phyloP scores from a whole-genome alignment of 2,797 vertebrate species.

The Amphiprion clarkii region DNA sequence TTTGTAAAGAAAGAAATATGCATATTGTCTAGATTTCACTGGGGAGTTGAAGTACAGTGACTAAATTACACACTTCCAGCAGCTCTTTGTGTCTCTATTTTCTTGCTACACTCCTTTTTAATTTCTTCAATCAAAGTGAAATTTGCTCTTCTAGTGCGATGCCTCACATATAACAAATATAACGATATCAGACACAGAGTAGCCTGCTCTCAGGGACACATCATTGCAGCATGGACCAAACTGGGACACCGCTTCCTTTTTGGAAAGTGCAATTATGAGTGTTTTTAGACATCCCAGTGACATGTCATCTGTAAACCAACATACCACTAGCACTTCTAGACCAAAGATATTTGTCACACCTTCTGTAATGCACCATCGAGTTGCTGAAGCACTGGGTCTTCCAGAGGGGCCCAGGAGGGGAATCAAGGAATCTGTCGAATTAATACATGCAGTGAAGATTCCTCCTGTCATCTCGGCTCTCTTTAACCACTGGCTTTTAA shows the following conservation, averaged over 20 bases:
- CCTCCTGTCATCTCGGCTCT: constrained; percentile 72
- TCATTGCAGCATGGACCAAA: constrained; percentile 56
- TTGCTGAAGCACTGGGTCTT: constrained; percentile 67
- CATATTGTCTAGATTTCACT: not conserved
- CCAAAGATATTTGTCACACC: constrained; percentile 85
- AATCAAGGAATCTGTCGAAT: constrained; percentile 84
- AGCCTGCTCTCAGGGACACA: constrained; percentile 54
- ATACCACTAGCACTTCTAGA: constrained; percentile 73
- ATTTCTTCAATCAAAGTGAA: constrained; percentile 42
- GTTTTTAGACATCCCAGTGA: constrained; percentile 72
- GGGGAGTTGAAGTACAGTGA: too few relatives aligned
- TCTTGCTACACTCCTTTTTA: constrained; percentile 3
- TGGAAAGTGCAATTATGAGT: constrained; percentile 77
- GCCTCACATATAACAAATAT: constrained; percentile 40
- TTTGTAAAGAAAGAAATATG: too few relatives aligned
- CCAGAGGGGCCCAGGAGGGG: constrained; percentile 81
- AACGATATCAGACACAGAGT: constrained; percentile 51
- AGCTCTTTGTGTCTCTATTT: constrained; percentile 24
- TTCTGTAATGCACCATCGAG: constrained; percentile 77
- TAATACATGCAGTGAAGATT: constrained; percentile 81
- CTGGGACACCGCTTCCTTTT: constrained; percentile 62
- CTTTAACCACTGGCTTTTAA: constrained; percentile 77
- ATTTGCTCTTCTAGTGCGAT: constrained; percentile 26
- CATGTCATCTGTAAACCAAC: constrained; percentile 77
- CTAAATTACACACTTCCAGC: constrained; percentile 3